phyloP scores from a whole-genome alignment of 2,113 vertebrate species.

The Platysternon megacephalum region DNA sequence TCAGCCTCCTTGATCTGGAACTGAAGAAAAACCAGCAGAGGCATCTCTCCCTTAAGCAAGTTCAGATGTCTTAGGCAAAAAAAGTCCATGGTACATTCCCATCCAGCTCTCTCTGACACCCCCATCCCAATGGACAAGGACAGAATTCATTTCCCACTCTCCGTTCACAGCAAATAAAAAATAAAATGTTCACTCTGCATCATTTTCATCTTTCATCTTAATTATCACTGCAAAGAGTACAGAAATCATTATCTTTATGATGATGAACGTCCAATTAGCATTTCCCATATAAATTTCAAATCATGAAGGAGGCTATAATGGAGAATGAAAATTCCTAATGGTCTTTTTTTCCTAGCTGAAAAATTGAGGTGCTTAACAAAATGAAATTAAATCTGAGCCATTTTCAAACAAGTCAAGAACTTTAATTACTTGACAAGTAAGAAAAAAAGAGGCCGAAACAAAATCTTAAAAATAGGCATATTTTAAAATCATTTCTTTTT shows the following conservation, averaged over 20 bases:
- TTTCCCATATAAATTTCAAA: conserved; percentile 85
- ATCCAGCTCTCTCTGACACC: not conserved
- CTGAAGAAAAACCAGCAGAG: conserved; percentile 21
- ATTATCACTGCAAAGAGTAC: conserved; percentile 80
- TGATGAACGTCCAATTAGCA: conserved; percentile 83
- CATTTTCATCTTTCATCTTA: conserved; percentile 83
- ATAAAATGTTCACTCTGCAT: conserved; percentile 71
- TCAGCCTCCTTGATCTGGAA: conserved; percentile 21
- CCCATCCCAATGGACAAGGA: conserved; percentile 48
- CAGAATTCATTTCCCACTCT: conserved; percentile 65
- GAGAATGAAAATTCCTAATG: conserved; percentile 81
- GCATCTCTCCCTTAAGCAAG: conserved; percentile 25
- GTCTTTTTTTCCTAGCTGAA: conserved; percentile 75
- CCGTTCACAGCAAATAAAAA: conserved; percentile 71
- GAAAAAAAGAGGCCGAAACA: conserved; percentile 52
- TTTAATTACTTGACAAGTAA: conserved; percentile 79
- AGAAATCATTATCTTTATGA: conserved; percentile 83
- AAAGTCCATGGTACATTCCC: not conserved
- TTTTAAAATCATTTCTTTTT: conserved; percentile 76
- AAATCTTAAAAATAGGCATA: conserved; percentile 65
- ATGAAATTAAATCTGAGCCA: conserved; percentile 81
- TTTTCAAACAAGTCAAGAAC: conserved; percentile 81
- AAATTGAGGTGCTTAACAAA: conserved; percentile 82
- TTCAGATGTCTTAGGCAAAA: conserved; percentile 8
- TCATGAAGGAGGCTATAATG: conserved; percentile 78